Base-by-base conservation (phyloP, 2,888 invertebrate genomes). In the Hartigia nigra region DNA sequence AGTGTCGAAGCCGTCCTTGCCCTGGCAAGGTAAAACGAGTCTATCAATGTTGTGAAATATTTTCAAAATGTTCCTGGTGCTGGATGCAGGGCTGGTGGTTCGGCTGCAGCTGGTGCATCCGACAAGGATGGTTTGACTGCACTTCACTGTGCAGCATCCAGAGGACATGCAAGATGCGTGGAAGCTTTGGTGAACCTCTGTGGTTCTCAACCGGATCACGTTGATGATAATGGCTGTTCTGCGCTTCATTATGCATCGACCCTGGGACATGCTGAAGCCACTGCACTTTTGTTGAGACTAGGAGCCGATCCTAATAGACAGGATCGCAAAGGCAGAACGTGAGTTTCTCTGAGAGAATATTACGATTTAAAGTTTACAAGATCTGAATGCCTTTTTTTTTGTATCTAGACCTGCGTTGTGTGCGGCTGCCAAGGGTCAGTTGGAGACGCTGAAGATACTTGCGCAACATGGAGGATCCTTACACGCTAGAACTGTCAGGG, bases 181-280 rank as follows among this genome's bases (percentile, higher is more conserved):
- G 98, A 98, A 88, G 96, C 97, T 0, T 92, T 99, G 79, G 94
- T 98, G 1, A 96, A 96, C 14, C 92, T 98, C 11, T 98, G 98
- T 89, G 97, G 97, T 0, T 97, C 98, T 2, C 95, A 96, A 35
- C 96, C 98, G 0, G 98, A 99, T 91, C 95, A 97, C 23, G 90
- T 91, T 31, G 99, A 99, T 92, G 96, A 96, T 75, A 98, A 98
- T 90, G 98, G 98, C 1, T 99, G 98, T 90, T 98, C 99, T 0
- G 97, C 99, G 0, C 92, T 99, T 36, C 99, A 99, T 92, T 99
- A 99, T 90, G 97, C 99, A 4, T 98, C 98, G 2, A 98, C 99
- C 0, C 93, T 99, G 77, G 98, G 99, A 0, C 99, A 99, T 90
- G 97, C 97, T 0, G 98, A 98, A 89, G 97, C 98, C 31, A 98